A percentile compares a stretch with the other conserved stretches of the same genome.
Evolutionary conservation across 2,113 vertebrate species (phyloP).

Genomic region (Microtus montanus): DNA sequence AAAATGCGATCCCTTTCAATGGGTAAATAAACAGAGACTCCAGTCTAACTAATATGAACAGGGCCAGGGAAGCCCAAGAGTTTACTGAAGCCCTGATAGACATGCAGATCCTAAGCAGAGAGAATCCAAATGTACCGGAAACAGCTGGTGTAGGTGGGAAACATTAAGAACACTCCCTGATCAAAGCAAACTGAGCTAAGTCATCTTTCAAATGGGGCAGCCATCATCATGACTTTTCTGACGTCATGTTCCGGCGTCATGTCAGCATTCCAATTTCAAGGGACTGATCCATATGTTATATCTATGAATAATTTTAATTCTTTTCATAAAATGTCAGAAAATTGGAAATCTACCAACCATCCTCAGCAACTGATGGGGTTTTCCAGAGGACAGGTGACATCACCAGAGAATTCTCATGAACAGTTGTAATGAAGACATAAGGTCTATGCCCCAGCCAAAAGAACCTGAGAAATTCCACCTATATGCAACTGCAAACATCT

Average conservation of each 20-base stretch:
- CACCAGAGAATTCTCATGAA: background rate
- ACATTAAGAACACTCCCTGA: background rate
- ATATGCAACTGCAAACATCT: background rate
- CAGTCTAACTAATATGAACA: background rate
- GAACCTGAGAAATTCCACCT: background rate
- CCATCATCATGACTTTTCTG: background rate
- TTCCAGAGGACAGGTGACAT: background rate
- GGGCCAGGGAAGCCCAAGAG: background rate
- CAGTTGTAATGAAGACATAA: background rate
- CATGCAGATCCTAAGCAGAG: background rate
- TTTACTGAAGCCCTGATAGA: background rate
- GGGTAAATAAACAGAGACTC: background rate
- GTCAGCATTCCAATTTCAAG: background rate
- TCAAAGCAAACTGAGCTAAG: background rate
- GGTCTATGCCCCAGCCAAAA: constrained; percentile 48
- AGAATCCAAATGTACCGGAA: background rate
- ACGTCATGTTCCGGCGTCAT: background rate
- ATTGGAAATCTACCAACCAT: background rate
- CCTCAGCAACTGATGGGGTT: background rate
- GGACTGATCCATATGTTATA: background rate
- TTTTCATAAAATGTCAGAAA: background rate
- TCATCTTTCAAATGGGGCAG: constrained; percentile 9
- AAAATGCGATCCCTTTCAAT: background rate
- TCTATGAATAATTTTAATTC: constrained; percentile 7
- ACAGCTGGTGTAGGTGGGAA: background rate